Conservation (phyloP, 2,888 invertebrate species). For the Chrysolina americana region DNA sequence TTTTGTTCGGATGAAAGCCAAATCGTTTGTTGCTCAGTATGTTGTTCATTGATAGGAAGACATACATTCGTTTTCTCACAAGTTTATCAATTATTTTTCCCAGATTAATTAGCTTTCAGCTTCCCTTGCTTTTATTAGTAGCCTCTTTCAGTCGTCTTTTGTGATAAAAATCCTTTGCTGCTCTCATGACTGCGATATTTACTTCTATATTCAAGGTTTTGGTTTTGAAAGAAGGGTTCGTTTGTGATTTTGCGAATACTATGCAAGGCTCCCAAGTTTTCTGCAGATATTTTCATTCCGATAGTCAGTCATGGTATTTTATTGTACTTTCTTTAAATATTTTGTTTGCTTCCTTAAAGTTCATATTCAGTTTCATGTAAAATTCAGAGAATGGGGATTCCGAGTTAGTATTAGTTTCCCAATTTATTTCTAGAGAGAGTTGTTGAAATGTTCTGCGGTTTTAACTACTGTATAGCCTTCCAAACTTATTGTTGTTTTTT, state of each 20-base stretch:
- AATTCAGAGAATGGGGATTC: background rate
- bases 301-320: no score
- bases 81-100: no score
- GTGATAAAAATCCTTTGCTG: background rate
- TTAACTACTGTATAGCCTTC: slow-evolving; percentile 9
- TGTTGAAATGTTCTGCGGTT: background rate
- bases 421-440: background rate
- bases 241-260: slow-evolving; percentile 16
- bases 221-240: background rate
- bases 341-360: no score
- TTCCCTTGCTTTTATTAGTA: background rate
- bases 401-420: background rate
- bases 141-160: background rate
- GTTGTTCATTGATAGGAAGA: no score
- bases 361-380: background rate
- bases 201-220: slow-evolving; percentile 3
- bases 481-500: background rate
- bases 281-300: background rate
- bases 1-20: no score
- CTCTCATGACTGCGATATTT: background rate
- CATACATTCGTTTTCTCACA: no score
- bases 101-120: no score
- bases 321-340: no score
- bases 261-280: slow-evolving; percentile 17
- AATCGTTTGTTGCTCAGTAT: no score